Percentiles rank a stretch among this genome's conserved stretches.
These are phyloP conservation scores for Pyrrhia umbra DNA, from an alignment of 2,888 invertebrate species.

Conservation along the genomic window DNA sequence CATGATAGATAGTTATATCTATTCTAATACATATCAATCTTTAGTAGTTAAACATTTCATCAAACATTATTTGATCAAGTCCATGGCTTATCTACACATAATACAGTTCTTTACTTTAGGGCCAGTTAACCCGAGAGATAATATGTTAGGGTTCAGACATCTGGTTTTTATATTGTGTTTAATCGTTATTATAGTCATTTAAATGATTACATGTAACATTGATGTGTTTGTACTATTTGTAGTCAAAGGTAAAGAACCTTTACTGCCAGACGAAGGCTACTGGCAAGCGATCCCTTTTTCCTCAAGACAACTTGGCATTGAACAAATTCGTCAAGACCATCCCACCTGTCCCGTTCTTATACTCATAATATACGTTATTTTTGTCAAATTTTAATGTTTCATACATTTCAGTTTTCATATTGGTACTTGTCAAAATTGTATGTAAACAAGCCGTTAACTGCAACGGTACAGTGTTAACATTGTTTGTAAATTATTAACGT, in stretches of 20 bases:
- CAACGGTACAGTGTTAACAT: slow-evolving; percentile 31
- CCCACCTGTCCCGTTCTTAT: slow-evolving; percentile 29
- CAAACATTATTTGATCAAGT: not conserved
- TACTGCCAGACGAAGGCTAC: slow-evolving; percentile 12
- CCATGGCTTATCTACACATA: slow-evolving; percentile 8
- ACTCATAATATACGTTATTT: slow-evolving; percentile 30
- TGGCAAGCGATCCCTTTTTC: slow-evolving; percentile 42
- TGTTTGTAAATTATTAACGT: slow-evolving; percentile 51
- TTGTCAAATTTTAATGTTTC: slow-evolving; percentile 1
- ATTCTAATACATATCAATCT: slow-evolving; percentile 13
- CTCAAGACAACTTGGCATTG: slow-evolving; percentile 64
- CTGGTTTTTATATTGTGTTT: slow-evolving; percentile 17
- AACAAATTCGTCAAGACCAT: slow-evolving; percentile 46
- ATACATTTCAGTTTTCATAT: slow-evolving; percentile 16
- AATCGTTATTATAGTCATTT: not conserved
- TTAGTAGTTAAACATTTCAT: slow-evolving; percentile 4
- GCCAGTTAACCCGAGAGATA: slow-evolving; percentile 22
- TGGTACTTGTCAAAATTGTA: slow-evolving; percentile 26
- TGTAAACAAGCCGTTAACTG: slow-evolving; percentile 60
- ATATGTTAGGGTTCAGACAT: slow-evolving; percentile 14
- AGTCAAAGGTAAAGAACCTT: slow-evolving; percentile 12
- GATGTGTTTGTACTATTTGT: not conserved
- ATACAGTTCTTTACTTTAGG: slow-evolving; percentile 20
- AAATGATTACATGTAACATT: not conserved
- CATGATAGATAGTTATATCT: not conserved